Evolutionary conservation across 2,888 invertebrate genomes (phyloP).

Genomic region (Malacosoma neustria): DNA sequence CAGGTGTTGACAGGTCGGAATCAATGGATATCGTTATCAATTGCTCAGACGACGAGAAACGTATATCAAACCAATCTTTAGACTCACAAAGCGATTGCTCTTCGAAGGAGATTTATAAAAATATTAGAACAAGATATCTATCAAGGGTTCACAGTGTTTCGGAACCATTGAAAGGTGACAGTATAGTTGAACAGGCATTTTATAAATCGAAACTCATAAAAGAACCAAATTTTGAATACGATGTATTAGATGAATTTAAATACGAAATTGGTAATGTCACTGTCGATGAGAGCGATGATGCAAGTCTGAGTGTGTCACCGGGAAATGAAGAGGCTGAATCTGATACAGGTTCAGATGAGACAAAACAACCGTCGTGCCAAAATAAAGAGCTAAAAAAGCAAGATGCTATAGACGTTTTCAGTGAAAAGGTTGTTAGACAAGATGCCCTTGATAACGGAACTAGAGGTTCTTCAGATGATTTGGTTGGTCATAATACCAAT

Average conservation of each 20-base stretch:
- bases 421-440: conserved; percentile 28
- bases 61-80: conserved; percentile 30
- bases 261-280: conserved; percentile 48
- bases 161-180: conserved; percentile 37
- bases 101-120: conserved; percentile 53
- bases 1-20: conserved; percentile 62
- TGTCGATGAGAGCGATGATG: conserved; percentile 49
- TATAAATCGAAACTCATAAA: conserved; percentile 31
- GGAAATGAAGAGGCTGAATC: conserved; percentile 16
- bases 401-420: conserved; percentile 39
- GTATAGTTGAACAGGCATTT: conserved; percentile 53
- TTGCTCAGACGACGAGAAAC: conserved; percentile 42
- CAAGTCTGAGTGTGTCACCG: conserved; percentile 19
- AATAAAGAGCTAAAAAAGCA: conserved; percentile 44
- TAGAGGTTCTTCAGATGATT: conserved; percentile 18
- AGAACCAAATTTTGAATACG: conserved; percentile 19
- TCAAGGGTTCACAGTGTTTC: conserved; percentile 56
- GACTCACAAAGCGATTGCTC: conserved; percentile 48
- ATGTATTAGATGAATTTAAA: conserved; percentile 24
- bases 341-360: conserved; percentile 23
- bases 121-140: conserved; percentile 55
- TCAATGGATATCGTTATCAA: conserved; percentile 51
- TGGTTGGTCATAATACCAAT: conserved; percentile 21
- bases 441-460: conserved; percentile 26
- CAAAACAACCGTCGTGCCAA: conserved; percentile 28